These are phyloP conservation scores for Caradrina clavipalpis DNA, from an alignment of 2,888 invertebrate species.

Conservation along the genomic window DNA sequence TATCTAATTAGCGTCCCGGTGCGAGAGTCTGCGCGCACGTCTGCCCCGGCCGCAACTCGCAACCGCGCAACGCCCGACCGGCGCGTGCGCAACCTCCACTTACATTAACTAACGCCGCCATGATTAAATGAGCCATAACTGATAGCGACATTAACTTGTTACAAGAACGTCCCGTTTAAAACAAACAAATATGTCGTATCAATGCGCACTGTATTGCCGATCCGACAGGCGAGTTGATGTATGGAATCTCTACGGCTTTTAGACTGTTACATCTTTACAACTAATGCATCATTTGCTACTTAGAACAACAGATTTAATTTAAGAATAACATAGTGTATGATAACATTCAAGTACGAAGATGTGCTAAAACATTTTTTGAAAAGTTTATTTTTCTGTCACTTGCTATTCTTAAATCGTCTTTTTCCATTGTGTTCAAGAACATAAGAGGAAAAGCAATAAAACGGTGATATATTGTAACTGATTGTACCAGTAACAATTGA, in stretches of 20 bases:
- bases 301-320: neutral
- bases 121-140: constrained; percentile 61
- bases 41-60: constrained; percentile 65
- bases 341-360: neutral
- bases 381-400: neutral
- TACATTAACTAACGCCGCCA: constrained; percentile 51
- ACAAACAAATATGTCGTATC: constrained; percentile 43
- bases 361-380: neutral
- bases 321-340: neutral
- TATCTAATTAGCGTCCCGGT: constrained; percentile 88
- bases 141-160: constrained; percentile 47
- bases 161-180: constrained; percentile 47
- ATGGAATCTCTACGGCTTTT: neutral
- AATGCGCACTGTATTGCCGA: constrained; percentile 21
- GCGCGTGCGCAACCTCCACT: constrained; percentile 60
- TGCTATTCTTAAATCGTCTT: neutral
- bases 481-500: constrained; percentile 40
- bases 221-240: constrained; percentile 16
- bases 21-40: constrained; percentile 74
- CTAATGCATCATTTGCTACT: neutral
- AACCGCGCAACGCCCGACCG: constrained; percentile 46
- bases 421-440: neutral
- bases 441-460: constrained; percentile 10
- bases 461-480: constrained; percentile 18
- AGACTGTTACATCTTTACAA: neutral